A percentile compares a stretch with the other conserved stretches of the same genome.
phyloP scores from a whole-genome alignment of 2,113 vertebrate genomes.

The Rallus limicola region DNA sequence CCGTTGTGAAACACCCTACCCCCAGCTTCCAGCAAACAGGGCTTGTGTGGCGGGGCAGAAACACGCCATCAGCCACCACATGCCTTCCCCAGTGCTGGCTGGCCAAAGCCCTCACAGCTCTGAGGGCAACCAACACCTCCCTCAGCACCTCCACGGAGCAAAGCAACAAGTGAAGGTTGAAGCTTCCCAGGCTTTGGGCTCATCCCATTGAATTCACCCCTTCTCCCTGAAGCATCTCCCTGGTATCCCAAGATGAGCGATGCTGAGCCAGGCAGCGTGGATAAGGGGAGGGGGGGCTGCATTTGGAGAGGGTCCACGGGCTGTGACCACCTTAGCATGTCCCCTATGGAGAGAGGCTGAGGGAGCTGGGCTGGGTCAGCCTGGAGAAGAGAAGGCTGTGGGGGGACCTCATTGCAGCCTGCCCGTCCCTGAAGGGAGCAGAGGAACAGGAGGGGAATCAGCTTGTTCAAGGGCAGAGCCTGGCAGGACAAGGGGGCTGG shows the following conservation, averaged over 20 bases:
- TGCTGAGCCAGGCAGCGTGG: accelerated
- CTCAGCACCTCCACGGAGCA: accelerated
- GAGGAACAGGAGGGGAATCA: too few relatives aligned
- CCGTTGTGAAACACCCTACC: slow-evolving; percentile 1
- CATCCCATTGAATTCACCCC: not conserved
- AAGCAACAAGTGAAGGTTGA: accelerated
- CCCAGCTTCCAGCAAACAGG: not conserved
- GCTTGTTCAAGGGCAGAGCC: too few relatives aligned
- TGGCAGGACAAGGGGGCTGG: too few relatives aligned
- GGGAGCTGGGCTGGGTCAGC: too few relatives aligned
- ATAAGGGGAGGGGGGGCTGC: not conserved
- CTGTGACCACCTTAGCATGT: accelerated
- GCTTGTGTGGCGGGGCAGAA: not conserved
- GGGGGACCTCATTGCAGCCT: too few relatives aligned
- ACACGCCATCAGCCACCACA: not conserved
- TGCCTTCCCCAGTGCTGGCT: accelerated
- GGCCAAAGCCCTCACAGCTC: not conserved
- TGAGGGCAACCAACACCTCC: not conserved
- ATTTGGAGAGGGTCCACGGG: not conserved
- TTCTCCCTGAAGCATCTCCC: not conserved
- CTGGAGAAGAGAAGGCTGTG: too few relatives aligned
- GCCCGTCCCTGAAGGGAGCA: too few relatives aligned
- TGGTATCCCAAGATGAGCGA: not conserved
- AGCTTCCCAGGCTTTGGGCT: not conserved
- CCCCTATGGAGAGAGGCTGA: too few relatives aligned